Conservation (phyloP, 2,797 vertebrate genomes). For the Melanotaenia parkinsoni region DNA sequence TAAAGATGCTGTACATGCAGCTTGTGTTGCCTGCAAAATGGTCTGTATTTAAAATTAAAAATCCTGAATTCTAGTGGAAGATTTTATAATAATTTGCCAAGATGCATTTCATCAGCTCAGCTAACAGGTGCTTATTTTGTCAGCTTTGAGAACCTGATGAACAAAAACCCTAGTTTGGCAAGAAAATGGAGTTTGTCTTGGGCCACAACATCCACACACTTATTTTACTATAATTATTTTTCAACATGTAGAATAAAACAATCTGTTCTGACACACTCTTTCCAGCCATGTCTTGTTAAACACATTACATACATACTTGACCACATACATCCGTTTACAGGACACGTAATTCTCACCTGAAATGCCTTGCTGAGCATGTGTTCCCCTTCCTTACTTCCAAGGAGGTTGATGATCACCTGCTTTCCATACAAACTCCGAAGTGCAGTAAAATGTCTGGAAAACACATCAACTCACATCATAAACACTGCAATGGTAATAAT, state of each 20-base stretch:
- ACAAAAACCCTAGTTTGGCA: neutral
- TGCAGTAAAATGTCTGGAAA: constrained; percentile 92
- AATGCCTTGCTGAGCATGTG: constrained; percentile 99
- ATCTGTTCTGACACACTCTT: neutral
- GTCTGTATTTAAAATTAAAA: constrained; percentile 14
- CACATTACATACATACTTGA: neutral
- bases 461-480: constrained; percentile 16
- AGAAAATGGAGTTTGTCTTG: constrained; percentile 3
- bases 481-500: neutral
- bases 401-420: constrained; percentile 96
- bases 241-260: neutral
- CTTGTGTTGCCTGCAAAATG: neutral
- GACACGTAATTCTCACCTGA: constrained; percentile 83
- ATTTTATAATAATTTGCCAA: neutral
- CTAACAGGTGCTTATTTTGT: neutral
- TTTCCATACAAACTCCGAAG: constrained; percentile 93
- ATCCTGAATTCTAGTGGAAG: neutral
- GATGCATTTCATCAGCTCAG: neutral
- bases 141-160: neutral
- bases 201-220: neutral
- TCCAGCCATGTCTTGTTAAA: neutral
- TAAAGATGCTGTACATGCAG: neutral
- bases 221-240: too few species aligned
- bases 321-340: neutral
- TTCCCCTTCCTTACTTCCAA: constrained; percentile 97